phyloP scores from a whole-genome alignment of 2,888 invertebrate species.

The Allacma fusca region DNA sequence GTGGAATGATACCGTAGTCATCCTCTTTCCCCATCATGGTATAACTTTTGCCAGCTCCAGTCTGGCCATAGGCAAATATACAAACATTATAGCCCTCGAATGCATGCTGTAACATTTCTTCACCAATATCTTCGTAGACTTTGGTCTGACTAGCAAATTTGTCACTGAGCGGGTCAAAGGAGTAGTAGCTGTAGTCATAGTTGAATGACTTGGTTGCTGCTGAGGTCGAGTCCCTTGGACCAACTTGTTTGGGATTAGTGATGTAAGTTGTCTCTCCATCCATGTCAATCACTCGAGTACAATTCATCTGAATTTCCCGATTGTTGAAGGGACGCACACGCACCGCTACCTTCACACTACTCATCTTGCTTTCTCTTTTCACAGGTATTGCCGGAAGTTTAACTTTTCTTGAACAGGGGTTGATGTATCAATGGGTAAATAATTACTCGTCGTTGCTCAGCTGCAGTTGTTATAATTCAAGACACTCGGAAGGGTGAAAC shows the following conservation, averaged over 20 bases:
- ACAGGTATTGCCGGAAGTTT: not conserved
- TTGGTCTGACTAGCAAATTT: conserved; percentile 88
- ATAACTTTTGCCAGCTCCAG: conserved; percentile 99
- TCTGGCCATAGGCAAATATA: conserved; percentile 99
- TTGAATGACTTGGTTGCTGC: conserved; percentile 85
- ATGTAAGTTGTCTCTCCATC: conserved; percentile 84
- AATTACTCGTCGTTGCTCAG: too few relatives aligned
- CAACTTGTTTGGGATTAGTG: conserved; percentile 86
- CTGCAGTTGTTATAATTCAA: too few relatives aligned
- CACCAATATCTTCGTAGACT: conserved; percentile 98
- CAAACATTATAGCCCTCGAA: conserved; percentile 99
- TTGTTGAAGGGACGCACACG: conserved; percentile 99
- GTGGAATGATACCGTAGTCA: conserved; percentile 96
- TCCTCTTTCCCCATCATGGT: conserved; percentile 99
- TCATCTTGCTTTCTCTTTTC: conserved; percentile 70
- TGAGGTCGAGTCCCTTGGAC: conserved; percentile 77
- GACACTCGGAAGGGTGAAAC: too few relatives aligned
- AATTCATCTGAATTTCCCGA: conserved; percentile 89
- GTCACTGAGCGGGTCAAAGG: conserved; percentile 73
- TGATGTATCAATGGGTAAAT: too few relatives aligned
- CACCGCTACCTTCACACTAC: conserved; percentile 98
- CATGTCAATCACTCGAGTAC: conserved; percentile 98
- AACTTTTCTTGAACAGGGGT: too few relatives aligned
- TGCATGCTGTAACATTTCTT: conserved; percentile 98
- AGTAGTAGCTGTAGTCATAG: conserved; percentile 99